Evolutionary conservation across 2,113 vertebrate genomes (phyloP), one percentile per base, ranked within the genome.

Genomic region (Dicerorhinus sumatrensis): DNA sequence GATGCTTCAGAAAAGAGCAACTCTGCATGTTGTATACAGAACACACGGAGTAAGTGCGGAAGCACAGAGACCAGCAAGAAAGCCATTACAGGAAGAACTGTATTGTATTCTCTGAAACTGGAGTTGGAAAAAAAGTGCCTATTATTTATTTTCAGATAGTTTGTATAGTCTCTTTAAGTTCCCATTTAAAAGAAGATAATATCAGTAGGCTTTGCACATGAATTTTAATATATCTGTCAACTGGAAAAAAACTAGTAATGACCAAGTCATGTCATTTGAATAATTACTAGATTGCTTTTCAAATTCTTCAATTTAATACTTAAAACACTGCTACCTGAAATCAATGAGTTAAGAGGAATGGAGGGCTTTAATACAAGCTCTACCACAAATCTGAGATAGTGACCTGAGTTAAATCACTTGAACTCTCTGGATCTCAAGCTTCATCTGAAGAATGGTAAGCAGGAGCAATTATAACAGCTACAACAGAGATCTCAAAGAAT

Each of bases 271-370:
- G 89, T 91, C 51, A 76, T 69, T 39, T 91, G 58, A 76, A 51
- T 82, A 92, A 91, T 88, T 79, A 75, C n/a, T 80, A 95, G 18
- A 80, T 9, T 42, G 51, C 51, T 90, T 83, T 94, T 83, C 60
- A 86, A 93, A 89, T 86, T 85, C 81, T 88, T 76, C 56, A 97
- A n/a, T 73, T 93, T 84, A 94, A 89, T 42, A 51, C 54, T 89
- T 60, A 58, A 91, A 90, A 88, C 23, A 82, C 1, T 91, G 31
- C n/a, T 25, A 83, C 17, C 9, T 75, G 54, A 96, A 94, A 46
- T 94, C 73, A 91, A 0, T 75, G 33, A 92, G 51, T 33, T 83
- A 91, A 84, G 60, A 42, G 27, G 36, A 58, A 77, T 9, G 0
- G 12, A 81, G 21, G 29, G 13, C 8, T 97, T 91, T 89, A 93